phyloP scores from a whole-genome alignment of 2,113 vertebrate genomes.

The Ariopsis seemanni region DNA sequence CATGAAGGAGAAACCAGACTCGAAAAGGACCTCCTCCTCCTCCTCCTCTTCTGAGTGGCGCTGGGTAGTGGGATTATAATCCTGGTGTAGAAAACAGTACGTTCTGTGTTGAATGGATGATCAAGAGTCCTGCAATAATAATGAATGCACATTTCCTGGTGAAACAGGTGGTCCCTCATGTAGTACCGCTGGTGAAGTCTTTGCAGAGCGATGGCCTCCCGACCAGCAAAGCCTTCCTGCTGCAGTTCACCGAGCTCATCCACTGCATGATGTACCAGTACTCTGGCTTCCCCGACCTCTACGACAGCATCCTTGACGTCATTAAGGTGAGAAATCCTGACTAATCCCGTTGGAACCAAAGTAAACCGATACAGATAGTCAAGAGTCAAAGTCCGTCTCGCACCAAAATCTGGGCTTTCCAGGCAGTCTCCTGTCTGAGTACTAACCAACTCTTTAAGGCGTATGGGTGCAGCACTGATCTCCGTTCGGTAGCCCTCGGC shows the following conservation, averaged over 20 bases:
- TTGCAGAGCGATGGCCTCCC: slow-evolving; percentile 84
- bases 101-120: neutral
- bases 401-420: too few species aligned
- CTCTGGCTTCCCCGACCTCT: slow-evolving; percentile 97
- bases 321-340: slow-evolving; percentile 85
- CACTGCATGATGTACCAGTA: slow-evolving; percentile 99
- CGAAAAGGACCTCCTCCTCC: neutral
- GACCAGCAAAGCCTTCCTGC: slow-evolving; percentile 85
- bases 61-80: neutral
- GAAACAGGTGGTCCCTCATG: slow-evolving; percentile 85
- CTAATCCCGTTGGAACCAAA: neutral
- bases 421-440: too few species aligned
- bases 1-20: neutral
- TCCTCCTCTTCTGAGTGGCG: neutral
- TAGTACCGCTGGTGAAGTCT: slow-evolving; percentile 83
- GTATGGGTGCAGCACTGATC: too few species aligned
- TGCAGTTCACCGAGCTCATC: slow-evolving; percentile 87
- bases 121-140: neutral
- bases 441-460: too few species aligned
- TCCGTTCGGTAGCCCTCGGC: too few species aligned
- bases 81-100: neutral
- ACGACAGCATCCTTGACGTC: slow-evolving; percentile 91
- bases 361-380: neutral
- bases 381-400: too few species aligned
- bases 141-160: neutral